Evolutionary conservation across 2,888 invertebrate genomes (phyloP).

Genomic region (Caenorhabditis sp.): DNA sequence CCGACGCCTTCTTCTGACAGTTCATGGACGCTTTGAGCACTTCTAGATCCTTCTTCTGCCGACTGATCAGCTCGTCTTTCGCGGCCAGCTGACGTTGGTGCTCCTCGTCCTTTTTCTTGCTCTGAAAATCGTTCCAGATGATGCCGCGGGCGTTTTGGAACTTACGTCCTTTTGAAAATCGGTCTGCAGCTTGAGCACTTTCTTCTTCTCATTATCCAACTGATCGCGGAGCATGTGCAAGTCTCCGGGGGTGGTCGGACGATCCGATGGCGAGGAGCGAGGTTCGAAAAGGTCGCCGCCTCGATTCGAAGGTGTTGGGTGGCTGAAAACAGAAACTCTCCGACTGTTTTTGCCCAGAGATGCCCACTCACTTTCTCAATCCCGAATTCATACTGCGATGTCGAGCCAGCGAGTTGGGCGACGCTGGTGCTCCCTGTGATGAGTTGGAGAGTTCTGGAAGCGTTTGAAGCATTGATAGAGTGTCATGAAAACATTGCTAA

Average conservation of each 20-base stretch:
- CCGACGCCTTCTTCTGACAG: slow-evolving; percentile 13
- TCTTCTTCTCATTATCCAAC: slow-evolving; percentile 56
- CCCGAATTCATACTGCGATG: slow-evolving; percentile 52
- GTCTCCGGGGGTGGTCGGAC: slow-evolving; percentile 59
- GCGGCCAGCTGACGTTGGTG: background rate
- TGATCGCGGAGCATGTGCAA: slow-evolving; percentile 57
- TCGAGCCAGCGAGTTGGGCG: slow-evolving; percentile 41
- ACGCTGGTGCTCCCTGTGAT: background rate
- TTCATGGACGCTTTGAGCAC: slow-evolving; percentile 30
- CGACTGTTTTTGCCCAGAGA: no score
- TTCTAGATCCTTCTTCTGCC: slow-evolving; percentile 45
- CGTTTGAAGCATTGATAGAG: no score
- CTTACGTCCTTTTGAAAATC: slow-evolving; percentile 55
- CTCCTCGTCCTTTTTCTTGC: slow-evolving; percentile 25
- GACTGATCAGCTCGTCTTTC: background rate
- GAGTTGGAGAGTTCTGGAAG: background rate
- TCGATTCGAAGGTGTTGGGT: slow-evolving; percentile 15
- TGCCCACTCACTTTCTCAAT: slow-evolving; percentile 48
- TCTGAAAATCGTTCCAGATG: background rate
- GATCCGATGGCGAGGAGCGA: slow-evolving; percentile 19
- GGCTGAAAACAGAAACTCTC: slow-evolving; percentile 15
- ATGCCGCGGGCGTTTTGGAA: background rate
- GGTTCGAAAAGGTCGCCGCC: background rate
- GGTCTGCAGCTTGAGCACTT: slow-evolving; percentile 23
- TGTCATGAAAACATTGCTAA: no score